Evolutionary conservation across 1,140 invertebrate species (phyloP).

Genomic region (Andricus grossulariae): DNA sequence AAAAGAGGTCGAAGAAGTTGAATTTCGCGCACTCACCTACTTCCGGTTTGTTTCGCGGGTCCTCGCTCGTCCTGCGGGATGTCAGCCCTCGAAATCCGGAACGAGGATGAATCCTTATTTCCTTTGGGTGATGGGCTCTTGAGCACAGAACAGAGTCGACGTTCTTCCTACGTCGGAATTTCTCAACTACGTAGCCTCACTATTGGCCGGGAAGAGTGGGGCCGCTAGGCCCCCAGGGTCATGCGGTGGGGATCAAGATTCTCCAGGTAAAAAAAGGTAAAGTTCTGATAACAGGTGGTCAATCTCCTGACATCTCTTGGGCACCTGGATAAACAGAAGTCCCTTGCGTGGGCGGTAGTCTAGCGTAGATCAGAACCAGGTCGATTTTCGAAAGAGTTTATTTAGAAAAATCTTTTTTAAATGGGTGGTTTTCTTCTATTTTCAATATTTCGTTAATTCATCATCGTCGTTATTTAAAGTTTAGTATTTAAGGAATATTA

Average conservation of each 20-base stretch:
- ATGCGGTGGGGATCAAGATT: slow-evolving; percentile 34
- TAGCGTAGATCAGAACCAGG: no score
- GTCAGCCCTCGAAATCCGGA: slow-evolving; percentile 18
- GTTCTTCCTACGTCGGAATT: slow-evolving; percentile 50
- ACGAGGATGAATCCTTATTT: background rate
- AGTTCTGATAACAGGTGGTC: slow-evolving; percentile 62
- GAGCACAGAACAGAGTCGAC: slow-evolving; percentile 36
- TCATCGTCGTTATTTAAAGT: no score
- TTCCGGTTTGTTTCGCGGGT: slow-evolving; percentile 36
- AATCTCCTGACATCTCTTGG: slow-evolving; percentile 59
- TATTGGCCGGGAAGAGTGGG: slow-evolving; percentile 43
- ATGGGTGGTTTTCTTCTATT: no score
- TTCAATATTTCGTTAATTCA: no score
- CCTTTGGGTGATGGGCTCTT: background rate
- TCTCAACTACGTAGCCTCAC: slow-evolving; percentile 55
- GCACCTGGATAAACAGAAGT: background rate
- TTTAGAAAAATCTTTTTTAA: no score
- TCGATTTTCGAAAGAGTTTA: no score
- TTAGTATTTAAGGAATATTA: no score
- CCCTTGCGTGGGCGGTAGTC: no score
- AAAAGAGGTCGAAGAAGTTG: slow-evolving; percentile 32
- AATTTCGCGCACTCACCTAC: slow-evolving; percentile 48
- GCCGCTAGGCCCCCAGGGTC: slow-evolving; percentile 50
- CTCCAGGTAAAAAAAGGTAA: slow-evolving; percentile 56
- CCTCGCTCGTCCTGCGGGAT: slow-evolving; percentile 29